These are phyloP conservation scores for Myotis davidii DNA, from an alignment of 2,113 vertebrate genomes.

Conservation along the genomic window DNA sequence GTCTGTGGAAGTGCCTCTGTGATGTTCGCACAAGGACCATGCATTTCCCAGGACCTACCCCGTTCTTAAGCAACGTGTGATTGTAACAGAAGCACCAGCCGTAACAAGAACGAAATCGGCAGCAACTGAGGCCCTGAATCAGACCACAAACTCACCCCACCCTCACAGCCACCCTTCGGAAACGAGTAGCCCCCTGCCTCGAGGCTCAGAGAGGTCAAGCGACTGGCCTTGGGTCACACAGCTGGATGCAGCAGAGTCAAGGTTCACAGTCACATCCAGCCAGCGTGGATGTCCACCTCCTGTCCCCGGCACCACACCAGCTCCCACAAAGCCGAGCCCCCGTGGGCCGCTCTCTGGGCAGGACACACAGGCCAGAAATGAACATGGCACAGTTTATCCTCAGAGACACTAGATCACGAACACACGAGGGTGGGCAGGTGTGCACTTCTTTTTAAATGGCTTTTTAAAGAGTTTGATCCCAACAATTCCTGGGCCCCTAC, in stretches of 20 bases:
- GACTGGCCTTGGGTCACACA: not conserved
- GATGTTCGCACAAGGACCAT: not conserved
- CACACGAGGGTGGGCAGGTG: rapidly evolving
- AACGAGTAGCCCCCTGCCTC: not conserved
- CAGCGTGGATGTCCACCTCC: not conserved
- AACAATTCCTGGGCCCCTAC: too few species aligned
- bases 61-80: not conserved
- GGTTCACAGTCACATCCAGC: not conserved
- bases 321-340: not conserved
- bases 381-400: not conserved
- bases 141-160: not conserved
- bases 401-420: not conserved
- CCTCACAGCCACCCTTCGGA: not conserved
- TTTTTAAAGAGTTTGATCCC: not conserved
- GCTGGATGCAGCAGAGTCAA: not conserved
- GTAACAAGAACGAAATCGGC: not conserved
- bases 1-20: not conserved
- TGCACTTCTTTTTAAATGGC: not conserved
- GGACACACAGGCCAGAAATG: not conserved
- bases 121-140: not conserved
- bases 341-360: not conserved
- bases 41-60: too few species aligned
- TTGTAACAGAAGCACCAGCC: not conserved
- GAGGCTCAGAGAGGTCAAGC: not conserved
- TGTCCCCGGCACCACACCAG: not conserved